A percentile compares a stretch with the other conserved stretches of the same genome.
phyloP scores from a whole-genome alignment of 2,113 vertebrate genomes.

The Piliocolobus tephrosceles region DNA sequence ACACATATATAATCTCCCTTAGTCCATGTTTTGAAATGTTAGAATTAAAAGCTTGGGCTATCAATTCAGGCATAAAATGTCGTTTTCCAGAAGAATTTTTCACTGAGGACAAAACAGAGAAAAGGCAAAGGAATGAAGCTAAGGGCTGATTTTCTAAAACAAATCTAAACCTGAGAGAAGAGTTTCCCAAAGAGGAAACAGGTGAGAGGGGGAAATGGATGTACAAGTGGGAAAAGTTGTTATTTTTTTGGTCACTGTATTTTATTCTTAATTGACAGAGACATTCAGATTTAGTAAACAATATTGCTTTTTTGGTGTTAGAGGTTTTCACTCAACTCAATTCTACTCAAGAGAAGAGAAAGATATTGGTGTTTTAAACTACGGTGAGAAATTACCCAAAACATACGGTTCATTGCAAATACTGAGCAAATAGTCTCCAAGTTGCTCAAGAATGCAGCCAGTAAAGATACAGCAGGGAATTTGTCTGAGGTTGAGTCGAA shows the following conservation, averaged over 20 bases:
- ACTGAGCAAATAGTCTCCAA: constrained; percentile 65
- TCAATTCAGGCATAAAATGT: constrained; percentile 81
- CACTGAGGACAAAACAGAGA: constrained; percentile 56
- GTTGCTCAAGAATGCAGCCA: constrained; percentile 64
- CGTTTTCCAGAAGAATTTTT: constrained; percentile 77
- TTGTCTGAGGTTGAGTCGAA: constrained; percentile 26
- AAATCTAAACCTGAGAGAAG: constrained; percentile 53
- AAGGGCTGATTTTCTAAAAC: constrained; percentile 60
- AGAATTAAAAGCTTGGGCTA: constrained; percentile 82
- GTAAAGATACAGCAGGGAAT: constrained; percentile 45
- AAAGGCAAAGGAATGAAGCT: constrained; percentile 63
- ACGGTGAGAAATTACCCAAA: constrained; percentile 73
- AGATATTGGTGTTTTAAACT: constrained; percentile 67
- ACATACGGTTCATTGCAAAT: constrained; percentile 66
- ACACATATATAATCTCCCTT: constrained; percentile 81
- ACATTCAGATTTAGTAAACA: constrained; percentile 38
- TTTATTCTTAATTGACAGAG: constrained; percentile 56
- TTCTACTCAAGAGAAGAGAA: constrained; percentile 67
- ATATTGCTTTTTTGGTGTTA: constrained; percentile 52
- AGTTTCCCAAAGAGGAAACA: constrained; percentile 55
- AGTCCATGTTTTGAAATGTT: constrained; percentile 80
- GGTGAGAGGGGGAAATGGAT: constrained; percentile 36
- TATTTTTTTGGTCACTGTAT: background rate
- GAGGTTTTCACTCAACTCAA: constrained; percentile 56
- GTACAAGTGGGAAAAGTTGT: constrained; percentile 40